Evolutionary conservation across 1,140 invertebrate species (phyloP).

Genomic region (Penaeus vannamei): DNA sequence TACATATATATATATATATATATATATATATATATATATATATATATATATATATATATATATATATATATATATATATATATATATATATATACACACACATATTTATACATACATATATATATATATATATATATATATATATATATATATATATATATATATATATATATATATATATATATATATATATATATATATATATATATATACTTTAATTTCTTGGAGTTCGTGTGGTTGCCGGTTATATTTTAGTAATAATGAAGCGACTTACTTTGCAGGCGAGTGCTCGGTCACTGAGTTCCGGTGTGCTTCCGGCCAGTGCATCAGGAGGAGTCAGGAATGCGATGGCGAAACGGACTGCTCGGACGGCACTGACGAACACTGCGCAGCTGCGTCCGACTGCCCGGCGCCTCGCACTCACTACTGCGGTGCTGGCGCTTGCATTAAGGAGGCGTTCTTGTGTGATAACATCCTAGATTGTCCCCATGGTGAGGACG

Average conservation of each 20-base stretch:
- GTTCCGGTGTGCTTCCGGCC: neutral
- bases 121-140: no score
- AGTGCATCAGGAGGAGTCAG: neutral
- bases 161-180: no score
- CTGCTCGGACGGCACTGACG: neutral
- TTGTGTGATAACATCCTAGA: neutral
- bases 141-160: no score
- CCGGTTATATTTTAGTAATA: neutral
- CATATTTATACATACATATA: no score
- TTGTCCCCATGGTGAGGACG: neutral
- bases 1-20: no score
- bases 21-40: no score
- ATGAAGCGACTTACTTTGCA: neutral
- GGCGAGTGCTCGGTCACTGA: neutral
- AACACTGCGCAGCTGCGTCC: neutral
- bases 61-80: no score
- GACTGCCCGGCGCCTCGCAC: neutral
- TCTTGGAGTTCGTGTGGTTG: neutral
- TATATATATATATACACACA: no score
- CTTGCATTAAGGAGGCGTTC: neutral
- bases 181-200: no score
- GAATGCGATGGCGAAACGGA: constrained; percentile 2
- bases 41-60: no score
- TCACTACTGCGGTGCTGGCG: neutral
- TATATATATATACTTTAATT: no score